Base-by-base conservation (phyloP, 2,113 vertebrate genomes). In the Motacilla alba region DNA sequence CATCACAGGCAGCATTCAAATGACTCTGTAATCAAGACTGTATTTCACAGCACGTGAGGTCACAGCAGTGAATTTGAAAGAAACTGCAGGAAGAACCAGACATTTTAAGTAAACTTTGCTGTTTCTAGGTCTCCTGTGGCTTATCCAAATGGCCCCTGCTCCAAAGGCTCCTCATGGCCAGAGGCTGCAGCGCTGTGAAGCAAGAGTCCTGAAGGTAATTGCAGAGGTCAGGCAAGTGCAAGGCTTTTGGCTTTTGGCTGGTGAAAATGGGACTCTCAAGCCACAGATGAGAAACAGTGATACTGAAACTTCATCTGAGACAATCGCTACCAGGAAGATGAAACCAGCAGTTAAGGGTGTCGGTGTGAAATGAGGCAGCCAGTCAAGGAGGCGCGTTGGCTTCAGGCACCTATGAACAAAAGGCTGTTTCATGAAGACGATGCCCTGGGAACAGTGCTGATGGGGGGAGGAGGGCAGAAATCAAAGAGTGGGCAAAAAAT, bases 331-430 rank as follows among this genome's bases (percentile, higher is more conserved):
- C 76, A 83, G 95, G 95, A 96, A 97, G 90, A 95, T 93, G 92
- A 97, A 96, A 96, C 90, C 90, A 93, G 92, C 92, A 94, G 95
- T 92, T 96, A 95, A 92, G 90, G 79, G 88, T 87, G 87, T 89
- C 67, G 9, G 87, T 22, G 7, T 68, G 68, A 95, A 93, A 75
- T 1, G 92, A 81, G 88, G 95, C 94, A 93, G 88, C 73, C 86
- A 84, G 66, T 78, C 89, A 83, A n/a, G 87, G 68, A 72, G 58
- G 80, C 80, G 9, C 13, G 1, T 56, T 64, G 26, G 88, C 93
- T 96, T 81, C 20, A 17, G 90, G 88, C 93, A 94, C 76, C 93
- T 74, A 67, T 8, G 68, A 96, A 97, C 95, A 96, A 95, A 95
- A 88, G 92, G 73, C 76, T 9, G 0, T 66, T 97, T 97, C 95